A percentile compares a stretch with the other conserved stretches of the same genome.
Conservation (phyloP, 2,797 vertebrate genomes). For the Ctenopoma kingsleyae region DNA sequence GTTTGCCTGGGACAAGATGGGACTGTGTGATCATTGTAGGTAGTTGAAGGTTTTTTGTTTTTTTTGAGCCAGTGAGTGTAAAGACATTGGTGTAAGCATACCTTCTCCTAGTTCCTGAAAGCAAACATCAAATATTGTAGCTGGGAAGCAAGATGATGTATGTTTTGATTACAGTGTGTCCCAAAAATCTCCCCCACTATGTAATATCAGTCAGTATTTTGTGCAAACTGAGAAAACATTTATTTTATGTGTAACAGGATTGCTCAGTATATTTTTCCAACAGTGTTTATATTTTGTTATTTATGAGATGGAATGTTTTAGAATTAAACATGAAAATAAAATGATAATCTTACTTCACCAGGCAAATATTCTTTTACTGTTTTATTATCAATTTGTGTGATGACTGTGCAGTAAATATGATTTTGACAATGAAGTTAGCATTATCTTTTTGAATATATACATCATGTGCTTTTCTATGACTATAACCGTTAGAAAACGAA, state of each 20-base stretch:
- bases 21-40: conserved; percentile 73
- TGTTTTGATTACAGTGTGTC: conserved; percentile 67
- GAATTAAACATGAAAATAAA: conserved; percentile 66
- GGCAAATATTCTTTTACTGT: conserved; percentile 5
- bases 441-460: conserved; percentile 16
- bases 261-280: conserved; percentile 49
- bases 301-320: conserved; percentile 46
- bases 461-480: conserved; percentile 11
- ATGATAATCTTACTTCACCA: conserved; percentile 15
- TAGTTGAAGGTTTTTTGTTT: conserved; percentile 56
- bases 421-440: conserved; percentile 18
- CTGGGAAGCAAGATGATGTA: conserved; percentile 58
- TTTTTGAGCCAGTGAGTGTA: conserved; percentile 60
- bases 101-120: conserved; percentile 66
- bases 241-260: conserved; percentile 51
- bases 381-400: conserved; percentile 31
- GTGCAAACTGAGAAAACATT: conserved; percentile 56
- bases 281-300: conserved; percentile 54
- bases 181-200: conserved; percentile 61
- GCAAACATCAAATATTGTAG: conserved; percentile 66
- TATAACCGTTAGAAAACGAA: conserved; percentile 20
- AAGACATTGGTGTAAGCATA: conserved; percentile 71
- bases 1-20: conserved; percentile 77
- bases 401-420: conserved; percentile 35
- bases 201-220: conserved; percentile 64